phyloP scores from a whole-genome alignment of 2,797 vertebrate genomes.

The Alcedo atthis region DNA sequence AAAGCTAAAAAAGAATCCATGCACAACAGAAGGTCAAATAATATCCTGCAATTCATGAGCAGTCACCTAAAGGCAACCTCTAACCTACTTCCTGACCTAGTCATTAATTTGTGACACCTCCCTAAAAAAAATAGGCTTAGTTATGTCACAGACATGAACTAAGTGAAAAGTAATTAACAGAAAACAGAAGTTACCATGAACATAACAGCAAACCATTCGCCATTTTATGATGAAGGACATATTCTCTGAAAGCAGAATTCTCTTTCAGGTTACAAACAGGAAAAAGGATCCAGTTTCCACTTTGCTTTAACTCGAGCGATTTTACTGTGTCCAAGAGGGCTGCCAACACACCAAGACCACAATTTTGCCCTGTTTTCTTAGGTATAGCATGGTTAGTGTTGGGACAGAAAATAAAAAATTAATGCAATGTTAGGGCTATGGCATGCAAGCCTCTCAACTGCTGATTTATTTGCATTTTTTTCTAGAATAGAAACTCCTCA shows the following conservation, averaged over 20 bases:
- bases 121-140: neutral
- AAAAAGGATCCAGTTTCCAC: neutral
- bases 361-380: neutral
- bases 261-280: neutral
- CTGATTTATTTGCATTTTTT: neutral
- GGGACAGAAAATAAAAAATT: neutral
- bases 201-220: neutral
- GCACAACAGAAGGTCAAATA: constrained; percentile 2
- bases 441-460: neutral
- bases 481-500: neutral
- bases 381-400: neutral
- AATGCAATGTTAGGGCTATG: neutral
- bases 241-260: neutral
- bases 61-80: neutral
- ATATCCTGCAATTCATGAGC: constrained; percentile 30
- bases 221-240: neutral
- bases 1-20: neutral
- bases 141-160: neutral
- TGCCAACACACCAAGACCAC: neutral
- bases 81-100: neutral
- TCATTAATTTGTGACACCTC: neutral
- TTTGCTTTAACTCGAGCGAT: neutral
- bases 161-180: neutral
- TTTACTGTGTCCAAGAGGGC: neutral
- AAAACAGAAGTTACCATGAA: neutral